phyloP scores from a whole-genome alignment of 2,113 vertebrate species.

The Pomatorhinus ruficollis region DNA sequence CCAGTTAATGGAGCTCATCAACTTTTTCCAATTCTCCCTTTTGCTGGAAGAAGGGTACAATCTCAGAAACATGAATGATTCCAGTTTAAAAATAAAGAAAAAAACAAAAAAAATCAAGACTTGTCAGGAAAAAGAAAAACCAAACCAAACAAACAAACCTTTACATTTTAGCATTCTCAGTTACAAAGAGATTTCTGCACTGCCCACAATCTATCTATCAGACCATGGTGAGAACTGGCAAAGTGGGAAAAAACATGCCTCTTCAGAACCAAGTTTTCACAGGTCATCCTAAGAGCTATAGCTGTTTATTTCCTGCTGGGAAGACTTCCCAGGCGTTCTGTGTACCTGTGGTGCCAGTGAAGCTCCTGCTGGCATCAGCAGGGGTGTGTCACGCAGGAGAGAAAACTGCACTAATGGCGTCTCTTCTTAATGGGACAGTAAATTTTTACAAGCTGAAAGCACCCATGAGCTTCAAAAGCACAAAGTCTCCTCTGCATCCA shows the following conservation, averaged over 20 bases:
- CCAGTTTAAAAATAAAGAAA: not conserved
- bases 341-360: not conserved
- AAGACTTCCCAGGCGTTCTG: not conserved
- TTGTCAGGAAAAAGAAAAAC: not conserved
- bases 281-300: not conserved
- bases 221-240: not conserved
- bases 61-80: not conserved
- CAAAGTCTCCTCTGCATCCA: not conserved
- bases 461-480: not conserved
- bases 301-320: not conserved
- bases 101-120: not conserved
- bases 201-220: not conserved
- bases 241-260: not conserved
- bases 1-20: not conserved
- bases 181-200: not conserved
- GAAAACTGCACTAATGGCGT: not conserved
- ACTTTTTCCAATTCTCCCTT: not conserved
- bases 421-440: not conserved
- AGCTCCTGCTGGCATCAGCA: not conserved
- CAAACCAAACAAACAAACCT: not conserved
- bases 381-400: rapidly evolving
- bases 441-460: not conserved
- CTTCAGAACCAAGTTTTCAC: not conserved
- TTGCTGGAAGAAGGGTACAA: not conserved
- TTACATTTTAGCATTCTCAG: not conserved